Evolutionary conservation across 2,113 vertebrate genomes (phyloP).

Genomic region (Corythoichthys intestinalis): DNA sequence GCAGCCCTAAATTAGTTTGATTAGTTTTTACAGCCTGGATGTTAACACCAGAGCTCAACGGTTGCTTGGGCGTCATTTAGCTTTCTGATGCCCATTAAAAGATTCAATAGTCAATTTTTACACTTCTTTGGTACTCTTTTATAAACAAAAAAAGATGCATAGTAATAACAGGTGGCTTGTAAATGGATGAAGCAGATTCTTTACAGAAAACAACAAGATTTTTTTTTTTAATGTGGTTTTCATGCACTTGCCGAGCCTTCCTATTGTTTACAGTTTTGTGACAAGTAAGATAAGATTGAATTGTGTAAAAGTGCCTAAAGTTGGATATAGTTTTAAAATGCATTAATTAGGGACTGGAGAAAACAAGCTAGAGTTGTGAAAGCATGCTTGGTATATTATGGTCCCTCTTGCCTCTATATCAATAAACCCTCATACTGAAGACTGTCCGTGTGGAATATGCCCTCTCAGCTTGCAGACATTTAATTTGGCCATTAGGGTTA

Average conservation of each 20-base stretch:
- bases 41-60: background rate
- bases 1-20: background rate
- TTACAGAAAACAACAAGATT: too few relatives aligned
- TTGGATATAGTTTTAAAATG: background rate
- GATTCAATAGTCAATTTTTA: background rate
- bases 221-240: too few relatives aligned
- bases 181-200: too few relatives aligned
- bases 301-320: background rate
- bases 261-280: too few relatives aligned
- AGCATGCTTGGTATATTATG: conserved; percentile 2
- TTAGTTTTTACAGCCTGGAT: background rate
- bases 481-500: background rate
- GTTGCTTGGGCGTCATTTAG: background rate
- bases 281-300: too few relatives aligned
- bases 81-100: conserved; percentile 13
- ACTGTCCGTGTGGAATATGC: conserved; percentile 33
- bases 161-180: too few relatives aligned
- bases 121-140: background rate
- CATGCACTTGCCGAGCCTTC: too few relatives aligned
- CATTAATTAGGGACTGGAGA: background rate
- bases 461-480: background rate
- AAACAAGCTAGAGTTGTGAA: background rate
- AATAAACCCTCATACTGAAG: conserved; percentile 25
- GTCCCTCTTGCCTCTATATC: conserved; percentile 26
- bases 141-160: background rate